A percentile compares a stretch with the other conserved stretches of the same genome.
phyloP scores from a whole-genome alignment of 2,113 vertebrate genomes.

The Piliocolobus tephrosceles region DNA sequence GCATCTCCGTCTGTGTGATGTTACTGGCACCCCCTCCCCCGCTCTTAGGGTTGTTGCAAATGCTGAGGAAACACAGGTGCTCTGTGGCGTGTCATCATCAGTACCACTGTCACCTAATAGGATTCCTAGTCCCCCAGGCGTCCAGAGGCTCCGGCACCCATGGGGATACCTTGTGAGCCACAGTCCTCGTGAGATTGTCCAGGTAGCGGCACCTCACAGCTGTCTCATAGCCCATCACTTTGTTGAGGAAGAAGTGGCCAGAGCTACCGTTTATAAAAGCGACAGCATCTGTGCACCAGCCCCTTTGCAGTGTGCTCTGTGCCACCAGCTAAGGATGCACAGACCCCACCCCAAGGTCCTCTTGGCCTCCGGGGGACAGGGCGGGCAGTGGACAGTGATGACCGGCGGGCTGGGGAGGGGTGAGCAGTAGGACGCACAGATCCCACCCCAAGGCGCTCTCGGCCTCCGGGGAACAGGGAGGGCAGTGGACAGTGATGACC shows the following conservation, averaged over 20 bases:
- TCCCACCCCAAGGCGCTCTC: accelerated
- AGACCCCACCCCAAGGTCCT: accelerated
- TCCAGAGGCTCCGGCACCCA: not conserved
- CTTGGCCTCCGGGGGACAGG: accelerated
- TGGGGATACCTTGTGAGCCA: accelerated
- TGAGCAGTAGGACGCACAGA: not conserved
- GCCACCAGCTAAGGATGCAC: accelerated
- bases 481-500: accelerated
- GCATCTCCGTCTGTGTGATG: accelerated
- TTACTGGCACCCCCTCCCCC: accelerated
- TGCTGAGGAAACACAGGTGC: not conserved
- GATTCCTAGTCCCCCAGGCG: accelerated
- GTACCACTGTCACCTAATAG: accelerated
- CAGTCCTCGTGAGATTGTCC: accelerated
- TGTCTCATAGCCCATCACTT: not conserved
- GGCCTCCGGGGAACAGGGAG: accelerated
- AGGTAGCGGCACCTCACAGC: accelerated
- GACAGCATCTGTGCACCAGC: accelerated
- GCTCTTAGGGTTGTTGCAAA: not conserved
- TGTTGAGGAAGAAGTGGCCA: accelerated
- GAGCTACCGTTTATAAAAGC: not conserved
- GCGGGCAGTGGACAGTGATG: accelerated
- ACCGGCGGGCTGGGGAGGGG: too few species aligned
- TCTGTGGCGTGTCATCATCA: accelerated
- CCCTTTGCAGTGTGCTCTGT: accelerated